phyloP scores from a whole-genome alignment of 2,113 vertebrate species.

The Archilochus colubris region DNA sequence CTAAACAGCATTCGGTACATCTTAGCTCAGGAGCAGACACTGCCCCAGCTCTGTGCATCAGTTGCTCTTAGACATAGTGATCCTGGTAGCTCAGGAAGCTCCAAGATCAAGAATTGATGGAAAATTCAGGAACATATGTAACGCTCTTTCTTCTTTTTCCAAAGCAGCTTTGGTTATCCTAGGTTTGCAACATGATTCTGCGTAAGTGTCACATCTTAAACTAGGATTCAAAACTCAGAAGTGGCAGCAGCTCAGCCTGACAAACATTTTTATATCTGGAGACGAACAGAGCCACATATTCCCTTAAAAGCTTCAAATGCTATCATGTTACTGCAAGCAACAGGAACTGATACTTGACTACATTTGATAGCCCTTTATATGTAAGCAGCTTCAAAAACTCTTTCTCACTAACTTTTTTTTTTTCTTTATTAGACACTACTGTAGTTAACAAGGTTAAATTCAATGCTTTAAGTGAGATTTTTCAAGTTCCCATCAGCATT shows the following conservation, averaged over 20 bases:
- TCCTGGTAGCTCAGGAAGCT: neutral
- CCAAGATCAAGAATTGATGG: neutral
- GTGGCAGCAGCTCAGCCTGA: neutral
- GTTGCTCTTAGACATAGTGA: rapidly evolving
- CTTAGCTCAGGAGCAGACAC: neutral
- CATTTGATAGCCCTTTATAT: neutral
- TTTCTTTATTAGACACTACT: neutral
- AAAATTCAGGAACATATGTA: neutral
- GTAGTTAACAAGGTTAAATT: neutral
- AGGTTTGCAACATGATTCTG: neutral
- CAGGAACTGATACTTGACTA: slow-evolving; percentile 22
- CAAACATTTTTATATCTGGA: neutral
- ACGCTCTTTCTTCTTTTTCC: neutral
- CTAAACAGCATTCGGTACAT: neutral
- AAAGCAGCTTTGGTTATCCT: neutral
- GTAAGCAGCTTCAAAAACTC: neutral
- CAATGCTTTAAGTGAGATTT: neutral
- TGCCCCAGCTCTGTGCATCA: neutral
- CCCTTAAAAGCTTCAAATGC: neutral
- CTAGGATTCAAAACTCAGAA: neutral
- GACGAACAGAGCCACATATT: neutral
- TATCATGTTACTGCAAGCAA: neutral
- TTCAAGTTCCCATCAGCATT: neutral
- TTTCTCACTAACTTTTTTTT: neutral
- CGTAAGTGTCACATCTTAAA: neutral